These are phyloP conservation scores for Pseudomyrmex gracilis DNA, from an alignment of 1,140 invertebrate genomes.

Conservation along the genomic window DNA sequence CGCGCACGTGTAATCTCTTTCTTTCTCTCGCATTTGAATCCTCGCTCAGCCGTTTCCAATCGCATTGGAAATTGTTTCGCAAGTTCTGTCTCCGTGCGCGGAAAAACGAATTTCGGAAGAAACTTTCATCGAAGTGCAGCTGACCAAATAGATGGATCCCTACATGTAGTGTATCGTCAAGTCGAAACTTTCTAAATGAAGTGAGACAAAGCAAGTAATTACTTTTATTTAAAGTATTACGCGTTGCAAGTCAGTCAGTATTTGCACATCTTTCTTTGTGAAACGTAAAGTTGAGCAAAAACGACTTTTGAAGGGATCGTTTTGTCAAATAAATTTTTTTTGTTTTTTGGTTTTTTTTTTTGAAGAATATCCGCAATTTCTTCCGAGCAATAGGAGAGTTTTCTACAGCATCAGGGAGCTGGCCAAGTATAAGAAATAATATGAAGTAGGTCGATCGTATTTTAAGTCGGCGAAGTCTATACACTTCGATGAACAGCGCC, in stretches of 20 bases:
- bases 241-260: no score
- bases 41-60: slow-evolving; percentile 64
- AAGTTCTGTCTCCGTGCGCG: slow-evolving; percentile 7
- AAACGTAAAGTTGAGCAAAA: no score
- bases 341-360: no score
- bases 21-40: slow-evolving; percentile 65
- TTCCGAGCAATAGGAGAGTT: background rate
- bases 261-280: no score
- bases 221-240: no score
- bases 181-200: slow-evolving; percentile 2
- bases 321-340: background rate
- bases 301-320: background rate
- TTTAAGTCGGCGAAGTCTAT: slow-evolving; percentile 73
- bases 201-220: background rate
- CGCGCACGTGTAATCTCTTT: slow-evolving; percentile 58
- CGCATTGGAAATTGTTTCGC: slow-evolving; percentile 67
- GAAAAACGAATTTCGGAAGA: slow-evolving; percentile 55
- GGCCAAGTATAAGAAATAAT: slow-evolving; percentile 64
- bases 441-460: slow-evolving; percentile 70
- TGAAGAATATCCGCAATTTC: slow-evolving; percentile 13
- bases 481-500: slow-evolving; percentile 74
- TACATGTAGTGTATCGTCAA: background rate
- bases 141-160: background rate
- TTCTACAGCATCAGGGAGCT: slow-evolving; percentile 7
- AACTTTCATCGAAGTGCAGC: slow-evolving; percentile 23